Evolutionary conservation across 2,113 vertebrate species (phyloP), one percentile per base, ranked within the genome.

Genomic region (Petaurus breviceps): DNA sequence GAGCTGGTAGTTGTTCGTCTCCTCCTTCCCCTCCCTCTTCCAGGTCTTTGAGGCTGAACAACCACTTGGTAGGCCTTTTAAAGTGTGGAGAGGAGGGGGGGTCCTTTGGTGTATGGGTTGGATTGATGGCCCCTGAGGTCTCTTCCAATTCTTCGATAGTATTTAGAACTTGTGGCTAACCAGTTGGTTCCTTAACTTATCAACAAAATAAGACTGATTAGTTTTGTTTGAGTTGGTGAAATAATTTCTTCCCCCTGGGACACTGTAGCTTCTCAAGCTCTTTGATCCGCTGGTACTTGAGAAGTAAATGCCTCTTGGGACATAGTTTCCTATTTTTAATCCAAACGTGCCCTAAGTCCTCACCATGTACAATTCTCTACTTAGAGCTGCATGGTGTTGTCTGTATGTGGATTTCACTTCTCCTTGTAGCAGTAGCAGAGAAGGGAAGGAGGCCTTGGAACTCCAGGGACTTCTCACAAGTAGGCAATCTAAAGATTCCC

Each of bases 161-260:
- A 54, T 94, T 47, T 37, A 95, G 89, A 97, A 95, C 93, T 97
- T 96, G 93, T 89, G 92, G 46, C 90, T 95, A 22, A 77, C 68
- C 12, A 77, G 68, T 77, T 16, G 4, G 68, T 43, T n/a, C n/a
- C 92, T 97, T 96, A 93, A 93, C 68, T 94, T 98, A 94, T 91
- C 94, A 93, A 6, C 68, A 22, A 43, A 96, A 96, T 96, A 49
- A 8, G 1, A 51, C 28, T 97, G 96, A 96, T 92, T 98, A 94
- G 95, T 97, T 96, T 94, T 96, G 92, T 96, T 97, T 96, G 77
- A 97, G 91, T 77, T 94, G 77, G 95, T 96, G 95, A 89, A 95
- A 53, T 95, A 51, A 94, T 49, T 98, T 97, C 55, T 97, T 96
- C 61, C 50, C 52, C 94, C 77, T 93, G 57, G 77, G 9, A 95